phyloP scores from a whole-genome alignment of 2,113 vertebrate genomes.

The Gymnarchus niloticus region DNA sequence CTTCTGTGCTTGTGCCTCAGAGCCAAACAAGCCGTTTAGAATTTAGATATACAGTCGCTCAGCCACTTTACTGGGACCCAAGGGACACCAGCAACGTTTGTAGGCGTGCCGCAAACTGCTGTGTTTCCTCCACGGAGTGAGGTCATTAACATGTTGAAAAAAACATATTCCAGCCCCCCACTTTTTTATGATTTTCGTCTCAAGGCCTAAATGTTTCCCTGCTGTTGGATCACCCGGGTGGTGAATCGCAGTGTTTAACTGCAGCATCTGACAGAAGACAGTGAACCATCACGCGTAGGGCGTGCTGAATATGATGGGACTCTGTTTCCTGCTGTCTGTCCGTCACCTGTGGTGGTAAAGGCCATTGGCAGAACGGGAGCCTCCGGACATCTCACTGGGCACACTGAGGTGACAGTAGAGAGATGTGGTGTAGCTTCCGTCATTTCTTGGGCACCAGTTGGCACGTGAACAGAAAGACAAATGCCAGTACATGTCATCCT shows the following conservation, averaged over 20 bases:
- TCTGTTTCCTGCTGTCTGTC: no score
- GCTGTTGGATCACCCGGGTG: background rate
- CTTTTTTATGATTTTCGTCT: background rate
- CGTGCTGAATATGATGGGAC: no score
- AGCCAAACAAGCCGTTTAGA: constrained; percentile 10
- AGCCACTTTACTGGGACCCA: constrained; percentile 24
- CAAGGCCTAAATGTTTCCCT: background rate
- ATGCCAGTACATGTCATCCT: background rate
- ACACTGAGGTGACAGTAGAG: background rate
- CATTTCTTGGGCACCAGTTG: background rate
- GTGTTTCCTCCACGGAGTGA: constrained; percentile 18
- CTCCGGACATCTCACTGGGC: background rate
- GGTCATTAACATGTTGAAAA: constrained; percentile 38
- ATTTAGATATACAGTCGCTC: constrained; percentile 31
- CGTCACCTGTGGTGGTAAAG: no score
- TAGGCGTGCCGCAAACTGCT: constrained; percentile 14
- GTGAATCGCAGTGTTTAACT: background rate
- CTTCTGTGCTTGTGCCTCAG: background rate
- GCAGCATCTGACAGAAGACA: no score
- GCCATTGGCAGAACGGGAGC: no score
- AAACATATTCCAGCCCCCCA: constrained; percentile 23
- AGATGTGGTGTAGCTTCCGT: background rate
- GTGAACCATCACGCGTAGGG: no score
- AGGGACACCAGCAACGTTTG: constrained; percentile 27
- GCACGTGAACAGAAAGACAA: background rate